These are phyloP conservation scores for Melinaea marsaeus DNA, from an alignment of 2,888 invertebrate species.

Conservation along the genomic window DNA sequence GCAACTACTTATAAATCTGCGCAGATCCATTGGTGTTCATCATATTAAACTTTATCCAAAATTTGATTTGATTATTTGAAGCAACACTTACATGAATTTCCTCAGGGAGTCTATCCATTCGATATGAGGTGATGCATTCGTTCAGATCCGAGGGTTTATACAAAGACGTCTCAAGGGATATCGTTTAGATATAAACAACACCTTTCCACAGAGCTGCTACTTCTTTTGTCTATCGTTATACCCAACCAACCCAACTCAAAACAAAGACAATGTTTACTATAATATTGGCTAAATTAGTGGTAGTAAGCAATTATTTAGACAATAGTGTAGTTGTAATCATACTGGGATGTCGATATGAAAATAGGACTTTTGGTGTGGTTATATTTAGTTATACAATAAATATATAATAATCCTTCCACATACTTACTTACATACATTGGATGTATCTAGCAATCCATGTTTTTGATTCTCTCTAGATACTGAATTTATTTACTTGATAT, in stretches of 20 bases:
- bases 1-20: too few relatives aligned
- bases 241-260: not conserved
- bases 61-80: constrained; percentile 8
- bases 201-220: not conserved
- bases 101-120: constrained; percentile 14
- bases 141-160: not conserved
- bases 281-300: not conserved
- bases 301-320: not conserved
- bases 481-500: too few relatives aligned
- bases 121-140: constrained; percentile 9
- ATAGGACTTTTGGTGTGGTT: too few relatives aligned
- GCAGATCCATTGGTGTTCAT: too few relatives aligned
- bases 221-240: constrained; percentile 1
- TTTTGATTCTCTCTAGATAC: too few relatives aligned
- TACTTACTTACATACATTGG: too few relatives aligned
- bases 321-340: not conserved
- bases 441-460: too few relatives aligned
- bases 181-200: not conserved
- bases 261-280: not conserved
- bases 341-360: too few relatives aligned
- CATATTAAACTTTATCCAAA: not conserved
- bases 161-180: not conserved
- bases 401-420: too few relatives aligned
- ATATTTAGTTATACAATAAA: too few relatives aligned
- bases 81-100: constrained; percentile 16